phyloP scores from a whole-genome alignment of 2,113 vertebrate species.

The Eptatretus burgeri region DNA sequence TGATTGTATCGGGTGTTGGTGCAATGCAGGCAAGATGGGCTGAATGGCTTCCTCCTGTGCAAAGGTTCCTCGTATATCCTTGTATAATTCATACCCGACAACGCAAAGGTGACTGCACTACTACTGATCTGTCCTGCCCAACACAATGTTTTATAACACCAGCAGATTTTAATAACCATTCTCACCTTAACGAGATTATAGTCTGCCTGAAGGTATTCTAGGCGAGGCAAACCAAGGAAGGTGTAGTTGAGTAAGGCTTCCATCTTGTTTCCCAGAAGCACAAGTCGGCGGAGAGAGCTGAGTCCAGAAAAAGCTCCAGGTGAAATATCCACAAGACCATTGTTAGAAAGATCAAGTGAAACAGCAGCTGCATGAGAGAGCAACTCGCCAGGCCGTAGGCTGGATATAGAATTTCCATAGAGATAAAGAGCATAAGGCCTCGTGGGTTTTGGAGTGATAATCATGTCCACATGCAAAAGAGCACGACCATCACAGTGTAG shows the following conservation, averaged over 20 bases:
- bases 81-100: too few relatives aligned
- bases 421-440: slow-evolving; percentile 82
- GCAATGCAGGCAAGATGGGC: too few relatives aligned
- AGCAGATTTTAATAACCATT: too few relatives aligned
- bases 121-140: too few relatives aligned
- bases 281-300: slow-evolving; percentile 56
- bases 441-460: slow-evolving; percentile 14
- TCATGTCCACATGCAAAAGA: too few relatives aligned
- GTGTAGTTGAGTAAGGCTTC: slow-evolving; percentile 70
- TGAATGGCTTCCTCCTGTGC: too few relatives aligned
- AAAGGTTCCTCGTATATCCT: too few relatives aligned
- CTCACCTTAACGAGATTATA: slow-evolving; percentile 47
- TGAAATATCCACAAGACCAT: slow-evolving; percentile 71
- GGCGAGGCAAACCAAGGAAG: slow-evolving; percentile 56
- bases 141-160: too few relatives aligned
- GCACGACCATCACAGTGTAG: too few relatives aligned
- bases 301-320: slow-evolving; percentile 58
- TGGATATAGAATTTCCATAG: slow-evolving; percentile 65
- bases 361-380: slow-evolving; percentile 70
- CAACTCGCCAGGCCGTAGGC: slow-evolving; percentile 60
- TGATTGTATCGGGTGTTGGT: too few relatives aligned
- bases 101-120: too few relatives aligned
- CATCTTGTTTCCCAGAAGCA: slow-evolving; percentile 86
- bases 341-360: slow-evolving; percentile 78
- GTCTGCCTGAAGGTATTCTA: slow-evolving; percentile 89